Base-by-base conservation (phyloP, 2,888 invertebrate species). In the Meghimatium bilineatum region DNA sequence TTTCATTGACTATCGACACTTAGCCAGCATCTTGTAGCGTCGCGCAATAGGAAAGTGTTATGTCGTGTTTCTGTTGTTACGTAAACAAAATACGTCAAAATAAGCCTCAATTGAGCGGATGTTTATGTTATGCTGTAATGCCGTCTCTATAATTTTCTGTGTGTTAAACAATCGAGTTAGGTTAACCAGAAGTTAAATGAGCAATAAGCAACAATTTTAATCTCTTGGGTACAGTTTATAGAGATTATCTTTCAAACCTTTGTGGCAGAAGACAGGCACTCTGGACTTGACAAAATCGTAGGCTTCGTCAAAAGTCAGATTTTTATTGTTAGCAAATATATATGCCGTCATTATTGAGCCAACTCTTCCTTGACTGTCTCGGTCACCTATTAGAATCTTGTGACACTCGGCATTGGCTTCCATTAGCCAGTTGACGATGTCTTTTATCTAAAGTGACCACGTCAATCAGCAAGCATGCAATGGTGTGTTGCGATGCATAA, bases 321-420 rank as follows among this genome's bases (percentile, higher is more conserved):
- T 60, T 5, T 82, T 76, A 72, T 87, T 85, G 63, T 83, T 80
- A 36, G 86, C 85, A 82, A 87, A 89, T 6, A 89, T 86, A 77
- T 86, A 89, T 10, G 88, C 86, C 6, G 87, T 87, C n/a, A 85
- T 87, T 17, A 84, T 85, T 17, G 89, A 89, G 17, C 89, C 89
- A 12, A 87, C 89, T n/a, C 89, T 80, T 1, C 89, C 89, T n/a
- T 87, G 86, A 17, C 89, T 89, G 20, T 88, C 87, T 20, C 86
- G 86, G 56, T 88, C 88, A 80, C 87, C 88, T n/a, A 89, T 86
- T 2, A 89, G 80, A 34, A 86, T 86, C 52, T 87, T 88, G 17
- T 84, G 77, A 36, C 66, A 63, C 1, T 38, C 49, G 26, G 36
- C 29, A 32, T 86, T 81, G 23, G 84, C 77, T 1, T 85, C 74